Percentiles rank a stretch among this genome's conserved stretches.
phyloP scores from a whole-genome alignment of 2,797 vertebrate genomes.

The Melanotaenia maccullochi region DNA sequence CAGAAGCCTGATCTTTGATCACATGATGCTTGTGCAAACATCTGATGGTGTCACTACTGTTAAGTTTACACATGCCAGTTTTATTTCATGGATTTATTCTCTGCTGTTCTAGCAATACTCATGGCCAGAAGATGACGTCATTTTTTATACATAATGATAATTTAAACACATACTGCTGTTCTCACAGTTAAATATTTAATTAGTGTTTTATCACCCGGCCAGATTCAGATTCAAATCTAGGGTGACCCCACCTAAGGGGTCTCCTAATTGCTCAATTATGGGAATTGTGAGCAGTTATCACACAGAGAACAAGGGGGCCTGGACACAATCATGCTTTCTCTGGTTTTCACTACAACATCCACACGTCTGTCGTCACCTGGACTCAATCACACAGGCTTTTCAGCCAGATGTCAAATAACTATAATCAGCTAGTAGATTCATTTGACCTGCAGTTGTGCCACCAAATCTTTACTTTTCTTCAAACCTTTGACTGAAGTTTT shows the following conservation, averaged over 20 bases:
- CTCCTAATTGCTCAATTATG: slow-evolving; percentile 79
- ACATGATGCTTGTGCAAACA: slow-evolving; percentile 48
- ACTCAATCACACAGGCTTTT: slow-evolving; percentile 48
- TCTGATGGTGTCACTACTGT: slow-evolving; percentile 31
- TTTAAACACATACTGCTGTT: neutral
- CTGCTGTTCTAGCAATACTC: neutral
- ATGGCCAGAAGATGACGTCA: neutral
- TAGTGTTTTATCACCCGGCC: slow-evolving; percentile 43
- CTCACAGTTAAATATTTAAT: slow-evolving; percentile 18
- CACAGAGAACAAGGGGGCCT: slow-evolving; percentile 51
- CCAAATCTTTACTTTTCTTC: neutral
- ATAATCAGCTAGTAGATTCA: slow-evolving; percentile 28
- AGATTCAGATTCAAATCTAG: slow-evolving; percentile 51
- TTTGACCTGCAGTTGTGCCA: slow-evolving; percentile 6
- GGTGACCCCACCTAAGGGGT: slow-evolving; percentile 50
- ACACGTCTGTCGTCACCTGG: slow-evolving; percentile 54
- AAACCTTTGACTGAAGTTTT: neutral
- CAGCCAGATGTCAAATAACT: slow-evolving; percentile 42
- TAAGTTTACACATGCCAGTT: slow-evolving; percentile 10
- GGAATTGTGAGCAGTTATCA: slow-evolving; percentile 67
- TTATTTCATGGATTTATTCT: neutral
- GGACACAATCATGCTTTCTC: slow-evolving; percentile 54
- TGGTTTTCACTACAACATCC: slow-evolving; percentile 2
- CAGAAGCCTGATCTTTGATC: slow-evolving; percentile 66
- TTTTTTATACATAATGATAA: neutral